These are phyloP conservation scores for Corythornis madagascariensis DNA, from an alignment of 2,113 vertebrate genomes.

Conservation along the genomic window DNA sequence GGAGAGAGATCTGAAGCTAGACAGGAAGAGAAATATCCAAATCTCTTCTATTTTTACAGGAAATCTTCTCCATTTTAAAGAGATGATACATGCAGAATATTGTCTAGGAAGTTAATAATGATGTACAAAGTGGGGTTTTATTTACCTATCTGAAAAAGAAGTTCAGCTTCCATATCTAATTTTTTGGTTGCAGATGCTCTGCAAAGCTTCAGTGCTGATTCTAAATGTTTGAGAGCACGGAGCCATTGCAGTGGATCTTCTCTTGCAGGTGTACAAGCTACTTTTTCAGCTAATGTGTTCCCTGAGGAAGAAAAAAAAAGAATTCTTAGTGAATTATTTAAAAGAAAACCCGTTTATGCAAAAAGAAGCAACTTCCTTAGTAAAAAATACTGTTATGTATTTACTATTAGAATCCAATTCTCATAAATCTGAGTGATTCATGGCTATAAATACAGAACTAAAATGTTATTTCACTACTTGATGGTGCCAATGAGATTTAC, in stretches of 20 bases:
- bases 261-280: slow-evolving; percentile 17
- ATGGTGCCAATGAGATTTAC: neutral
- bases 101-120: neutral
- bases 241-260: slow-evolving; percentile 50
- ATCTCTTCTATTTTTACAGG: neutral
- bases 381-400: neutral
- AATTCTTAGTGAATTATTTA: neutral
- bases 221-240: slow-evolving; percentile 65
- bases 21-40: neutral
- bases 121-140: neutral
- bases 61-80: neutral
- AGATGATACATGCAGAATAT: neutral
- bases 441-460: neutral
- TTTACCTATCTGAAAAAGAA: slow-evolving; percentile 84
- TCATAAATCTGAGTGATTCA: neutral
- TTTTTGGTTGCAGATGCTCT: slow-evolving; percentile 64
- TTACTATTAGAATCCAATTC: neutral
- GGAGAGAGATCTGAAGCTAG: neutral
- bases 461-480: neutral
- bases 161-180: slow-evolving; percentile 78
- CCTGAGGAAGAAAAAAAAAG: slow-evolving; percentile 63
- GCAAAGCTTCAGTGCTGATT: slow-evolving; percentile 75
- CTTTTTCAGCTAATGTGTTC: slow-evolving; percentile 61
- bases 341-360: neutral
- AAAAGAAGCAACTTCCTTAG: neutral